Percentiles rank a stretch among this genome's conserved stretches.
Evolutionary conservation across 2,113 vertebrate species (phyloP).

Genomic region (Burhinus bistriatus): DNA sequence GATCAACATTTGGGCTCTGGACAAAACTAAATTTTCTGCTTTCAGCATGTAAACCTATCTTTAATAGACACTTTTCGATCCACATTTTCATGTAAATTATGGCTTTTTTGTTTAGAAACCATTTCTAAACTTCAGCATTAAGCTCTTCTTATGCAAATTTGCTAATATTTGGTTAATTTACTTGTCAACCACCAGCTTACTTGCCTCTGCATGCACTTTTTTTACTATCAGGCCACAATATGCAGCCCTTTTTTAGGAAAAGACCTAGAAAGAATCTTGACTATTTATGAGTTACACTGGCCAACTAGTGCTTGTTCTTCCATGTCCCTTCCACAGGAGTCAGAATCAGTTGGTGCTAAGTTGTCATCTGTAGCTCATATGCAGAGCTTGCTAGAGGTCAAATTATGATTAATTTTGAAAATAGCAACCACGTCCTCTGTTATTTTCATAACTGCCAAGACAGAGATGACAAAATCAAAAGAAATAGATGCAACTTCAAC

Average conservation of each 20-base stretch:
- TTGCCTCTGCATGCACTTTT: not conserved
- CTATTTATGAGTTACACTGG: not conserved
- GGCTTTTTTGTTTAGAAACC: not conserved
- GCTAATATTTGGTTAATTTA: not conserved
- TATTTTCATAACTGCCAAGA: not conserved
- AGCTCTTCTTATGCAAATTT: not conserved
- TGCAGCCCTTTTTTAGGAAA: not conserved
- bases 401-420: not conserved
- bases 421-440: not conserved
- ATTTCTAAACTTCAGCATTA: not conserved
- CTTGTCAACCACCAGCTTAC: not conserved
- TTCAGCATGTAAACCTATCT: not conserved
- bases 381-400: not conserved
- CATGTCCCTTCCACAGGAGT: not conserved
- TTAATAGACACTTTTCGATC: not conserved
- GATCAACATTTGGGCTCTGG: not conserved
- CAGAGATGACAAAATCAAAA: not conserved
- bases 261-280: not conserved
- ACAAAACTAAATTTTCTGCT: not conserved
- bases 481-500: not conserved
- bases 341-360: not conserved
- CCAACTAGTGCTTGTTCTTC: not conserved
- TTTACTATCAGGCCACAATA: not conserved
- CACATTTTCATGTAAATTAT: not conserved
- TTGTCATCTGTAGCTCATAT: not conserved